Conservation (phyloP, 2,113 vertebrate genomes). For the Charina bottae region DNA sequence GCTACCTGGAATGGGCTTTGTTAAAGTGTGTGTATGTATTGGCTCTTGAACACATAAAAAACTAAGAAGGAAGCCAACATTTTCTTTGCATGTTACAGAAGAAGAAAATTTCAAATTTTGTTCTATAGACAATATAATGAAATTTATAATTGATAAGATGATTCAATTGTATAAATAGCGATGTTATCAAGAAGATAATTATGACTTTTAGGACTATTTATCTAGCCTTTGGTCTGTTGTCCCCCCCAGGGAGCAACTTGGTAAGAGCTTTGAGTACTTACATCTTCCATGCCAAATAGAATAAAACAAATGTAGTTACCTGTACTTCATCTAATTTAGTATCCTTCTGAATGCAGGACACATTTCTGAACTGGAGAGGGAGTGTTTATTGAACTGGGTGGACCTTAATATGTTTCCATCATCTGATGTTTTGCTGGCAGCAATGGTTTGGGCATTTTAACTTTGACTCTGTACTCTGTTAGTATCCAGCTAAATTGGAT, state of each 20-base stretch:
- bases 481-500: not conserved
- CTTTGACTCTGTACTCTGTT: not conserved
- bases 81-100: conserved; percentile 46
- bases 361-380: not conserved
- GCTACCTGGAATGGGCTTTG: conserved; percentile 14
- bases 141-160: not conserved
- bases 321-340: not conserved
- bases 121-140: conserved; percentile 25
- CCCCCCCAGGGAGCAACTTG: not conserved
- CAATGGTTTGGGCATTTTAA: not conserved
- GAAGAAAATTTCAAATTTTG: conserved; percentile 55
- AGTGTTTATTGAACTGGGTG: not conserved
- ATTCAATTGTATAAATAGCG: not conserved
- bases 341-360: not conserved
- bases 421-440: not conserved
- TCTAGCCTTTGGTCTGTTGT: not conserved
- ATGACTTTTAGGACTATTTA: not conserved
- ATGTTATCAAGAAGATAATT: not conserved
- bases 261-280: not conserved
- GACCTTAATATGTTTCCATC: too few species aligned
- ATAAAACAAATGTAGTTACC: not conserved
- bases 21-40: conserved; percentile 44
- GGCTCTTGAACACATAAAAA: conserved; percentile 45
- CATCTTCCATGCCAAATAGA: not conserved
- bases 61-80: conserved; percentile 52